Conservation (phyloP, 1,140 invertebrate species). For the Drosophila baimaii region DNA sequence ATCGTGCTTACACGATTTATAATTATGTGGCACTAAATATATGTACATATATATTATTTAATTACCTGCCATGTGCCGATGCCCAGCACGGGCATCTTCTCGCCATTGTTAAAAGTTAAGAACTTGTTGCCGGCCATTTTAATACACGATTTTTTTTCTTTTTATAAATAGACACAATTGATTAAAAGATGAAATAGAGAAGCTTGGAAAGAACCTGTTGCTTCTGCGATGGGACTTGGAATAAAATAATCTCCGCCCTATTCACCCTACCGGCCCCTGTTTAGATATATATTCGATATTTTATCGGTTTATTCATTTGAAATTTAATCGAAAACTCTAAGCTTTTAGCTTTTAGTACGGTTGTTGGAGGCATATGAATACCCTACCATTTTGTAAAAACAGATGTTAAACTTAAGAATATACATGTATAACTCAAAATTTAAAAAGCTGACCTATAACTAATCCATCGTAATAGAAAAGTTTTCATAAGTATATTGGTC, state of each 20-base stretch:
- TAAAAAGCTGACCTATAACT: neutral
- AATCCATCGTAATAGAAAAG: conserved; percentile 45
- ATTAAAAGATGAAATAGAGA: neutral
- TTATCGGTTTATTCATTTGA: neutral
- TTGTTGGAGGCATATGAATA: neutral
- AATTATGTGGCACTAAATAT: too few species aligned
- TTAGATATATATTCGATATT: too few species aligned
- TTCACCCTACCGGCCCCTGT: conserved; percentile 9
- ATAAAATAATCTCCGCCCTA: conserved; percentile 11
- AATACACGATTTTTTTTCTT: neutral
- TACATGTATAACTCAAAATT: neutral
- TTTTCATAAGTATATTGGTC: conserved; percentile 22
- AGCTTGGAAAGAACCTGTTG: conserved; percentile 18
- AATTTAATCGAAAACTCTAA: neutral
- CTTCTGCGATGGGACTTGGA: conserved; percentile 7
- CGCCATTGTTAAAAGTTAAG: conserved; percentile 82
- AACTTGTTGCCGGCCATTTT: conserved; percentile 70
- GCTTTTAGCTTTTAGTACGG: neutral
- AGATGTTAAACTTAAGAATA: neutral
- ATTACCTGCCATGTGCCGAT: conserved; percentile 92
- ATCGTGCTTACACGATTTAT: conserved; percentile 1
- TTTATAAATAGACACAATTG: conserved; percentile 1
- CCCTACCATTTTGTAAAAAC: too few species aligned
- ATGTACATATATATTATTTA: conserved; percentile 1
- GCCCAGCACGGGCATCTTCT: conserved; percentile 90